These are phyloP conservation scores for Seira sanloemensis DNA, from an alignment of 2,888 invertebrate genomes.

Conservation along the genomic window DNA sequence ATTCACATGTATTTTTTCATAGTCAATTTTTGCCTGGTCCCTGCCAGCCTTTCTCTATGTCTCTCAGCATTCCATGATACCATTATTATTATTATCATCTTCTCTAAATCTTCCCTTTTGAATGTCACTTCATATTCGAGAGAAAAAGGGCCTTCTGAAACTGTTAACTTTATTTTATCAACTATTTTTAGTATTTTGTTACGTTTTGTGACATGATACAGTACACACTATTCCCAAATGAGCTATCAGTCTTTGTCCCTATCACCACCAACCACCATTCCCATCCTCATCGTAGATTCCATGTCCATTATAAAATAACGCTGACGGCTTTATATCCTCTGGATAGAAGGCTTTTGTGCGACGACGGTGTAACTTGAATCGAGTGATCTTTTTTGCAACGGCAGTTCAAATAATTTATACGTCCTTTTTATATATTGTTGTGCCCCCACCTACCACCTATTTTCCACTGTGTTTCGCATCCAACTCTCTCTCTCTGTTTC, in stretches of 20 bases:
- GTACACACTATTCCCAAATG: conserved; percentile 41
- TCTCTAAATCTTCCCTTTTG: neutral
- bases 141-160: neutral
- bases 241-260: conserved; percentile 55
- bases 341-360: neutral
- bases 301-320: neutral
- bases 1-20: neutral
- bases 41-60: no score
- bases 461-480: neutral
- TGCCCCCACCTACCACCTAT: neutral
- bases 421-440: neutral
- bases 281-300: neutral
- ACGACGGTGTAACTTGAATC: neutral
- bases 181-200: neutral
- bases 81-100: neutral
- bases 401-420: neutral
- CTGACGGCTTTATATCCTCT: neutral
- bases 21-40: neutral
- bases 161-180: neutral
- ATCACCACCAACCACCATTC: conserved; percentile 31
- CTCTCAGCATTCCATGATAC: no score
- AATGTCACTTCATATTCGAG: neutral
- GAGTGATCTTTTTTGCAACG: neutral
- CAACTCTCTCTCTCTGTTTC: neutral
- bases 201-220: neutral